Base-by-base conservation (phyloP, 1,140 invertebrate genomes). In the Diabrotica undecimpunctata region DNA sequence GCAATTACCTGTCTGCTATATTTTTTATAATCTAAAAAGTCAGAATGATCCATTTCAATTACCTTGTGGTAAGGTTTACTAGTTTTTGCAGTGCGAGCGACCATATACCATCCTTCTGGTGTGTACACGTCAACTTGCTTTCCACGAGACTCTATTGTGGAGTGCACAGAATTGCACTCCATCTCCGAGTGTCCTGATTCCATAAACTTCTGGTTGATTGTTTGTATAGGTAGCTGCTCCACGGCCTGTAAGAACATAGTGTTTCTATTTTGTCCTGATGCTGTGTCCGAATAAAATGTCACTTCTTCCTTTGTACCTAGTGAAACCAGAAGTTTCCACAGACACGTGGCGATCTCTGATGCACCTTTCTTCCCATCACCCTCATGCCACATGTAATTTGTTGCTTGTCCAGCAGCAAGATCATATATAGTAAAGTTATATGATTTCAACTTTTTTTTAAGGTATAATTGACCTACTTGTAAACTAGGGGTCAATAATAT, bases 171-270 rank as follows among this genome's bases (percentile, higher is more conserved):
- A 37, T 14, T 25, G 25, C 56, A 58, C 56, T 58, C 56, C 5
- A 58, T 58, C 36, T 58, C 35, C 8, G 56, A 58, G 11, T 58
- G 5, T 10, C 56, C 56, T 3, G 25, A 37, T n/a, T 37, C 56
- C 38, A 58, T 37, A 58, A n/a, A 58, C 35, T 58, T 58, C 35
- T 58, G 56, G 56, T 37, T 36, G 7, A 58, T 58, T 12, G 12
- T 12, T 12, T 7, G 6, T 12, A 54, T 54, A 7, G 7, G 52
- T 12, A 54, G 52, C 7, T 7, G 2, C 7, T 54, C 11, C 12
- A 54, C 52, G 14, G 52, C 52, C 12, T 12, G 52, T 54, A 54
- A 4, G 12, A 54, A 54, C 52, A 54, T 54, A 7, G 52, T 10
- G 11, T 46, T 46, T 8, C 39, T 0, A 46, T 46, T 46, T 46